Base-by-base conservation (phyloP, 2,113 vertebrate genomes). In the Drymodes brunneopygia region DNA sequence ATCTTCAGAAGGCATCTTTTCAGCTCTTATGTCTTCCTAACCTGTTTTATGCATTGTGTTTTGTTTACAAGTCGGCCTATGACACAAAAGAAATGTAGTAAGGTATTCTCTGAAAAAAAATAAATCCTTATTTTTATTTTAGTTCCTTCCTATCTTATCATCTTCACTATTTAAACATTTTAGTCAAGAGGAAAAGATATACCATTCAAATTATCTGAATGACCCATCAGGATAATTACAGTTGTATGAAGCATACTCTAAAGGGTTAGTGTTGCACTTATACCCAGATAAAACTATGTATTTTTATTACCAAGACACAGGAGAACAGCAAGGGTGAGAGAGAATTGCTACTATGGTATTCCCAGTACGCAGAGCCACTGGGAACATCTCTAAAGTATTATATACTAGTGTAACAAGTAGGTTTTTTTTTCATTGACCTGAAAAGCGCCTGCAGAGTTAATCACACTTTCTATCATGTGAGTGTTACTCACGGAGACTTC, bases 371-470 rank as follows among this genome's bases (percentile, higher is more conserved):
- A 58, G 56, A 93, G 61, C 38, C 48, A 54, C 79, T 58, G 45
- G 70, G 75, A 97, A 50, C 62, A 47, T 73, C 86, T 65, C 53
- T 72, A 33, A 88, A 95, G 25, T 82, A 88, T 92, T 83, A 90
- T 28, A 86, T 94, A 92, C 94, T 95, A 94, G 88, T 80, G 79
- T 93, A 79, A 81, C 95, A 67, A 72, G 70, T 88, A 75, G 87
- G 53, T 19, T 85, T 94, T 96, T 96, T 96, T 88, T 89, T 96
- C 92, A 90, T 83, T 95, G 95, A 95, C 92, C 66, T 50, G 91
- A 92, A 96, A 96, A 95, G 69, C 16, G 0, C 97, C 97, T 95
- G 88, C 94, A 44, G 97, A 97, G 94, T 97, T 97, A 96, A 96
- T 95, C 95, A 94, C 95, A 94, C 94, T 81, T 79, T 81, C 51